Percentiles rank a stretch among this genome's conserved stretches.
Conservation (phyloP, 1,140 invertebrate genomes). For the Orchesella cincta region DNA sequence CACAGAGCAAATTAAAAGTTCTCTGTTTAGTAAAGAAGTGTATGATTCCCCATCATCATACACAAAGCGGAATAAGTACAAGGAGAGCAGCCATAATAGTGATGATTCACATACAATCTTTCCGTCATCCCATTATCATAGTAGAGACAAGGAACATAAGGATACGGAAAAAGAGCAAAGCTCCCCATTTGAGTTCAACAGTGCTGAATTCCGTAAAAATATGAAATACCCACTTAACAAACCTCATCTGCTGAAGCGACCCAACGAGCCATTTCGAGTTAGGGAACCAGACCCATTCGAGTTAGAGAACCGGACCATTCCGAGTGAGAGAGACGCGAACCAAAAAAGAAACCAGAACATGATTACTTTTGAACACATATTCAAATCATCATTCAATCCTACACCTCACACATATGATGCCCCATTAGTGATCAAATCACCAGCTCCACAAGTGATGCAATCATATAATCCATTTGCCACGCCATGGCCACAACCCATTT, state of each 20-base stretch:
- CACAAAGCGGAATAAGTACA: background rate
- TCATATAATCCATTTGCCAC: conserved; percentile 1
- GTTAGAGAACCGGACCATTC: too few species aligned
- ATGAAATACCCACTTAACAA: background rate
- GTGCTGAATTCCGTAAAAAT: background rate
- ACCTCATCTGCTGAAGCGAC: conserved; percentile 43
- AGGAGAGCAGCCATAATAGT: too few species aligned
- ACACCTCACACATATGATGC: background rate
- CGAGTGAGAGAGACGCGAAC: too few species aligned
- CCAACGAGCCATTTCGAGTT: conserved; percentile 35
- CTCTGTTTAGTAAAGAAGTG: conserved; percentile 4
- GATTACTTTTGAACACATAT: conserved; percentile 28
- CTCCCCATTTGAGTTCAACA: background rate
- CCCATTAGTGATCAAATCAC: background rate
- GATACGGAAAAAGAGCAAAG: background rate
- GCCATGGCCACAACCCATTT: too few species aligned
- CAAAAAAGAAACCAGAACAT: conserved; percentile 27
- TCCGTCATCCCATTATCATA: background rate
- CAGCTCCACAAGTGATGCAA: background rate
- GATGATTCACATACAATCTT: conserved; percentile 16
- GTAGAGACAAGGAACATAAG: too few species aligned
- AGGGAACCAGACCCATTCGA: background rate
- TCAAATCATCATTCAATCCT: background rate
- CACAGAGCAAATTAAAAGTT: background rate
- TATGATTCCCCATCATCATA: background rate